Evolutionary conservation across 2,113 vertebrate genomes (phyloP), one percentile per base, ranked within the genome.

Genomic region (Spheniscus mendiculus): DNA sequence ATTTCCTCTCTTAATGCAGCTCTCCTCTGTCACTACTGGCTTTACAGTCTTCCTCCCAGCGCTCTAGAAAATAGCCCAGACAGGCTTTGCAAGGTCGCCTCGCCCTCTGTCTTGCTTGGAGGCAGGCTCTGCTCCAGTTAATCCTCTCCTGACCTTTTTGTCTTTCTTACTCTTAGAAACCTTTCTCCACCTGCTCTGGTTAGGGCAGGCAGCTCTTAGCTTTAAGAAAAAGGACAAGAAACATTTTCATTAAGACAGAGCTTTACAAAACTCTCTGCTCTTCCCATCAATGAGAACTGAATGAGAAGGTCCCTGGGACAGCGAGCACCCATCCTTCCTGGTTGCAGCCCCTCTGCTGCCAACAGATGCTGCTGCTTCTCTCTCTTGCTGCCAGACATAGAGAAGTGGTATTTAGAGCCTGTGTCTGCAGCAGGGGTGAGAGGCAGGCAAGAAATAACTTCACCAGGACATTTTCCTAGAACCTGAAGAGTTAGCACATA

Each of bases 61-160:
- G 65, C 94, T 85, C 7, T 2, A 80, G 78, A 72, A 90, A 93
- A 93, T 90, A 79, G 78, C 87, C 62, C 49, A 83, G 71, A 85
- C 87, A 90, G 70, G 82, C 90, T 97, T 82, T 88, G 56, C 93
- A 94, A 93, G 93, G 90, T 85, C 23, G 7, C 81, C 90, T 97
- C 44, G 0, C 93, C 87, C 84, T 93, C 93, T 89, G n/a, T 38
- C 62, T 97, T 85, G 56, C 95, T 97, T 0, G 0, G 30, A 83
- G 96, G 49, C 95, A 95, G 78, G 87, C 78, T 76, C 62, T 5
- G 12, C 80, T 95, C 42, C 23, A 59, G 26, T 87, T 97, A 95
- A 95, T 96, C 90, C 82, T 70, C 78, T 90, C 36, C 87, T 90
- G 87, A 94, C 36, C 5, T 65, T 91, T 87, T 91, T 91, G 69